These are phyloP conservation scores for Cepaea hortensis DNA, from an alignment of 2,888 invertebrate species.

Conservation along the genomic window DNA sequence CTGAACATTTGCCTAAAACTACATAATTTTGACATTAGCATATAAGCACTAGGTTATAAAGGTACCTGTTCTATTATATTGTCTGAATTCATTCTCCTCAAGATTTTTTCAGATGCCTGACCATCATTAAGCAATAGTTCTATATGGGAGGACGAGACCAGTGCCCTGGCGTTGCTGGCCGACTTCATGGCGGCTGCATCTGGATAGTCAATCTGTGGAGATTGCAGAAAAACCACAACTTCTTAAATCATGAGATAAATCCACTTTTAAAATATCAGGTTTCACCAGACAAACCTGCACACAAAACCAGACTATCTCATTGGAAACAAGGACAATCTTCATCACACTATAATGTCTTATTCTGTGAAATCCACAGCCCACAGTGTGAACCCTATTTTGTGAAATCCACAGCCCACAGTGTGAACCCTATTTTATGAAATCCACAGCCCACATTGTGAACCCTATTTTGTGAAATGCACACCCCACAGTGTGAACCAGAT, in stretches of 20 bases:
- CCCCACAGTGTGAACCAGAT: too few relatives aligned
- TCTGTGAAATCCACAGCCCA: too few relatives aligned
- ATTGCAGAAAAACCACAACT: not conserved
- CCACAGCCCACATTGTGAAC: too few relatives aligned
- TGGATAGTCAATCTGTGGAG: conserved; percentile 84
- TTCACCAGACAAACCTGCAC: not conserved
- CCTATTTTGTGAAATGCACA: too few relatives aligned
- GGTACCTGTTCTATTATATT: conserved; percentile 57
- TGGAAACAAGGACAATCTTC: too few relatives aligned
- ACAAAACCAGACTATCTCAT: too few relatives aligned
- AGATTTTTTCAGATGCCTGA: conserved; percentile 55
- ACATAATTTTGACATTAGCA: not conserved
- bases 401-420: too few relatives aligned
- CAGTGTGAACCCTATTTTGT: too few relatives aligned
- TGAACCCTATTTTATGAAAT: too few relatives aligned
- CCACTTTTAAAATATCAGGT: not conserved
- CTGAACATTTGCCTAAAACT: not conserved
- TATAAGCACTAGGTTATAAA: not conserved
- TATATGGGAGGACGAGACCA: conserved; percentile 72
- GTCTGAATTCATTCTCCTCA: conserved; percentile 69
- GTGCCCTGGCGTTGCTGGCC: conserved; percentile 71
- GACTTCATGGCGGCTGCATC: conserved; percentile 78
- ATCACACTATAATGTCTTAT: too few relatives aligned
- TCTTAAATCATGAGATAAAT: not conserved
- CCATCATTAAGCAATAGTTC: conserved; percentile 64